Evolutionary conservation across 2,888 invertebrate genomes (phyloP).

Genomic region (Epistrophella euchroma): DNA sequence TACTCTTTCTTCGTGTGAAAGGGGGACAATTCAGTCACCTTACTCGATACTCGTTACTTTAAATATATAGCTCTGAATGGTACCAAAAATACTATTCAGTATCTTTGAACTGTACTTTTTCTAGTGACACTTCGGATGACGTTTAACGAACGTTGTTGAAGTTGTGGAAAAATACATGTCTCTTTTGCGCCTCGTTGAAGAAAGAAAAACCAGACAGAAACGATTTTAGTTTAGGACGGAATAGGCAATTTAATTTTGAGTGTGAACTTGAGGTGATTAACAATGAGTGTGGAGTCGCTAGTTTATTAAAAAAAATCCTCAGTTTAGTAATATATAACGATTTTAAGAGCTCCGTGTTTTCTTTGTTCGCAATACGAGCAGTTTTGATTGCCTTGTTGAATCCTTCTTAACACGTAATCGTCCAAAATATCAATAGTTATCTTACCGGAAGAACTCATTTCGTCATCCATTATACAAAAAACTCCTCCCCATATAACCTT

Average conservation of each 20-base stretch:
- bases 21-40: too few relatives aligned
- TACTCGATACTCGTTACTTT: too few relatives aligned
- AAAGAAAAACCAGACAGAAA: slow-evolving; percentile 20
- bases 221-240: slow-evolving; percentile 31
- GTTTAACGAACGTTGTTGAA: not conserved
- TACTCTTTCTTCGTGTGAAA: too few relatives aligned
- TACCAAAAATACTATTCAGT: too few relatives aligned
- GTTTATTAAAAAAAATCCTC: slow-evolving; percentile 2
- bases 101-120: too few relatives aligned
- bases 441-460: slow-evolving; percentile 20
- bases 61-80: not conserved
- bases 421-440: not conserved
- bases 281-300: slow-evolving; percentile 17
- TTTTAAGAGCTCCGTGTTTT: slow-evolving; percentile 7
- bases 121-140: not conserved
- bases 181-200: slow-evolving; percentile 54
- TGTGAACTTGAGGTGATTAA: slow-evolving; percentile 16
- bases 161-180: slow-evolving; percentile 19
- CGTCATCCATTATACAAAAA: not conserved
- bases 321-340: slow-evolving; percentile 20
- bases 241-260: slow-evolving; percentile 31
- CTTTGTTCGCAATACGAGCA: not conserved
- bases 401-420: not conserved
- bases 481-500: not conserved
- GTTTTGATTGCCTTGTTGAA: not conserved